Base-by-base conservation (phyloP, 2,797 vertebrate species). In the Catamblyrhynchus diadema region DNA sequence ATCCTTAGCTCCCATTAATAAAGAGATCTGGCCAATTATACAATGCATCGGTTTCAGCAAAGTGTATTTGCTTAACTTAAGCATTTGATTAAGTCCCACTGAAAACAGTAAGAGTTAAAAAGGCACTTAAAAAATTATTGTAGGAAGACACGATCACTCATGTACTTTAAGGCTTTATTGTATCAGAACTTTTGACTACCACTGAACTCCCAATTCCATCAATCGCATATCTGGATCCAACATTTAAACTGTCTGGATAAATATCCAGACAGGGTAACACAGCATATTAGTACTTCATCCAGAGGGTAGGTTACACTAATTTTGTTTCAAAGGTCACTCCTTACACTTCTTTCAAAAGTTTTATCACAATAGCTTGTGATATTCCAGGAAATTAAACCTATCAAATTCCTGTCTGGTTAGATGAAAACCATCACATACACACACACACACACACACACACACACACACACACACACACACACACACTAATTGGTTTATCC, bases 341-440 rank as follows among this genome's bases (percentile, higher is more conserved):
- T 74, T 61, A 15, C 23, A 50, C 60, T 67, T 75, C 24, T 82
- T 86, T 32, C 64, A 77, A 24, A 95, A 51, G 8, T 75, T 79
- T 82, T 80, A 60, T 90, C 87, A 64, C 25, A 73, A 77, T 70
- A 70, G 3, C 12, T 85, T 80, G 33, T 47, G 57, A 71, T 80
- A 69, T n/a, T 53, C 18, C 62, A 95, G 82, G 83, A 97, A 96
- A 96, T 89, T 69, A 90, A 96, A 81, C 28, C 21, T 69, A 33
- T 50, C 81, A 39, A 77, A 88, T 94, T 92, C 71, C 60, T 61
- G 7, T 81, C 78, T 81, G 33, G 42, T 85, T 74, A 71, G 33
- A 69, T 89, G 65, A 32, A 65, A 72, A 72, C 32, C 10, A 61
- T 5, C 23, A 3, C 6, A 7, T 4, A 27, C 6, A 20, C 14